Evolutionary conservation across 2,888 invertebrate genomes (phyloP).

Genomic region (Leptodirus hochenwartii): DNA sequence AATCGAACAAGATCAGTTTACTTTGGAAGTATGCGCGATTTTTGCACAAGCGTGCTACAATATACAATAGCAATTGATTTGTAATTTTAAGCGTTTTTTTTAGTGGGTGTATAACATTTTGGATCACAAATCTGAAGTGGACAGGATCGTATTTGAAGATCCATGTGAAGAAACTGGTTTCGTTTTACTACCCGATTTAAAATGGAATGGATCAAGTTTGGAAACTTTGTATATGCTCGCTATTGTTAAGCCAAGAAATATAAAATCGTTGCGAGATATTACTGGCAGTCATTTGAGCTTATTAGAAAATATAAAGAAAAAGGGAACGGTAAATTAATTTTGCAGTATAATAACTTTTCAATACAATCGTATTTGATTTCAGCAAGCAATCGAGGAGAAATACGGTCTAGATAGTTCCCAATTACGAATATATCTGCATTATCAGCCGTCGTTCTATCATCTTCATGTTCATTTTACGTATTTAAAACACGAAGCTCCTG

Average conservation of each 20-base stretch:
- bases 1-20: constrained; percentile 54
- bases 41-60: constrained; percentile 8
- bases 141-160: constrained; percentile 74
- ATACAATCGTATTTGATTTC: constrained; percentile 21
- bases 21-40: constrained; percentile 44
- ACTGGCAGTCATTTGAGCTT: constrained; percentile 58
- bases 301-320: constrained; percentile 59
- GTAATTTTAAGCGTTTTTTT: constrained; percentile 20
- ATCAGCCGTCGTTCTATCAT: constrained; percentile 95
- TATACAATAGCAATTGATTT: constrained; percentile 1
- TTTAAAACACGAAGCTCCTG: constrained; percentile 60
- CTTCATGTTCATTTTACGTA: constrained; percentile 86
- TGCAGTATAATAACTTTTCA: no score
- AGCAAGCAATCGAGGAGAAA: constrained; percentile 58
- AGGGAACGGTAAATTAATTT: constrained; percentile 43
- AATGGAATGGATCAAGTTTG: constrained; percentile 72
- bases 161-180: constrained; percentile 64
- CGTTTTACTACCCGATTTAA: constrained; percentile 80
- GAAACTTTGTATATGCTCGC: constrained; percentile 76
- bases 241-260: constrained; percentile 48
- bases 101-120: constrained; percentile 97
- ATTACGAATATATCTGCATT: constrained; percentile 76
- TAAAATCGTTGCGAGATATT: constrained; percentile 77
- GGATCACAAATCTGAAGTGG: constrained; percentile 76
- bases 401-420: constrained; percentile 53